Evolutionary conservation across 1,140 invertebrate genomes (phyloP).

Genomic region (Lasaia peninsularis): DNA sequence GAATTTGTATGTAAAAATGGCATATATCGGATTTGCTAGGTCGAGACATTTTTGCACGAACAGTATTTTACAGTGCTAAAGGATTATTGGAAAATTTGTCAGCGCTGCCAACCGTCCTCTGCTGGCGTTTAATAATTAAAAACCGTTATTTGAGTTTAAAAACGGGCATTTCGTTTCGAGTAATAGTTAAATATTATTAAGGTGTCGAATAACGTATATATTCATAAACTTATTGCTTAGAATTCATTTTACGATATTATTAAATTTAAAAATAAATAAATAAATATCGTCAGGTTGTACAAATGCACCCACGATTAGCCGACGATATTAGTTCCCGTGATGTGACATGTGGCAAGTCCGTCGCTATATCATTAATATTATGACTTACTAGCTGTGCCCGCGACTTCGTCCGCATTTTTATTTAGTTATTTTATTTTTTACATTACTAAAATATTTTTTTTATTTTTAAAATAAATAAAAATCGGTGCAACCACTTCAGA

Average conservation of each 20-base stretch:
- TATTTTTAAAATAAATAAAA: too few relatives aligned
- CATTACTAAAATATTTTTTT: too few relatives aligned
- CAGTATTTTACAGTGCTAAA: constrained; percentile 48
- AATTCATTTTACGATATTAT: neutral
- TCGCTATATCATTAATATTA: too few relatives aligned
- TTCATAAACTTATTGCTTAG: neutral
- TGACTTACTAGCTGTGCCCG: too few relatives aligned
- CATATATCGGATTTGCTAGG: constrained; percentile 33
- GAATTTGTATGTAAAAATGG: constrained; percentile 37
- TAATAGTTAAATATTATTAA: neutral
- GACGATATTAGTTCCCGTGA: too few relatives aligned
- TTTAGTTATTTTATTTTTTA: too few relatives aligned
- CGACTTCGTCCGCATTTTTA: too few relatives aligned
- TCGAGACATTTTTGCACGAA: constrained; percentile 38
- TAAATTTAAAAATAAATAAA: too few relatives aligned
- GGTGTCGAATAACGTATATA: neutral
- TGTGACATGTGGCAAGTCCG: too few relatives aligned
- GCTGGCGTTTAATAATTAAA: constrained; percentile 51
- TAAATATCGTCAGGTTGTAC: too few relatives aligned
- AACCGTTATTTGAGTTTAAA: constrained; percentile 15
- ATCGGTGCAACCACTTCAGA: too few relatives aligned
- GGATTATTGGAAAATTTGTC: constrained; percentile 61
- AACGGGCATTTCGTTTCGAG: neutral
- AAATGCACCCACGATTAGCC: too few relatives aligned
- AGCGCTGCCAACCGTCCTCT: constrained; percentile 34